phyloP scores from a whole-genome alignment of 2,113 vertebrate genomes.

The Anser cygnoides region DNA sequence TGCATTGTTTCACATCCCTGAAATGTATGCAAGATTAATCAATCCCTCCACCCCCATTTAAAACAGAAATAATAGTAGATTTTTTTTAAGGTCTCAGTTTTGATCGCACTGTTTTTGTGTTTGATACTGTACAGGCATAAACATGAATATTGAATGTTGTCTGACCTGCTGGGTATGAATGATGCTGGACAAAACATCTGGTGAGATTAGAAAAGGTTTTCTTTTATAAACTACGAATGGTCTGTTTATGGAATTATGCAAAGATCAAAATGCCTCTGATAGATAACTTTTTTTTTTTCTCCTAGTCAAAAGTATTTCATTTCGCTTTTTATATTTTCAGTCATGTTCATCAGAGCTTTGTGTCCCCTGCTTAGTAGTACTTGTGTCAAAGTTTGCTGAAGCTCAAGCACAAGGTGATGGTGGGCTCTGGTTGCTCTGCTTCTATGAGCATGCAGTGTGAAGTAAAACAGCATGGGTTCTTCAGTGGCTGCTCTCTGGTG shows the following conservation, averaged over 20 bases:
- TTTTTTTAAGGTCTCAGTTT: not conserved
- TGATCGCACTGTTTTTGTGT: not conserved
- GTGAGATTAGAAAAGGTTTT: not conserved
- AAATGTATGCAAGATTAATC: not conserved
- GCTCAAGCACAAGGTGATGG: not conserved
- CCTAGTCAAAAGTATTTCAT: not conserved
- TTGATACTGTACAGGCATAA: not conserved
- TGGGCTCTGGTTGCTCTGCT: not conserved
- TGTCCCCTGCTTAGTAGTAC: rapidly evolving
- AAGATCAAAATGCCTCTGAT: not conserved
- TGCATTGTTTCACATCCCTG: not conserved
- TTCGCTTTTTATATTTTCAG: not conserved
- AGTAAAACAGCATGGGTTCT: not conserved
- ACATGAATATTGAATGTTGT: not conserved
- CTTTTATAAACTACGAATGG: not conserved
- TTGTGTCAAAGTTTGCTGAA: not conserved
- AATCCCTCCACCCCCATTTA: not conserved
- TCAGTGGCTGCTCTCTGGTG: not conserved
- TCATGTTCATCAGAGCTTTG: not conserved
- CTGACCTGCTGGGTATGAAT: not conserved
- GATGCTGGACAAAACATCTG: not conserved
- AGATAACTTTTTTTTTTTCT: not conserved
- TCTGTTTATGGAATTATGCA: not conserved
- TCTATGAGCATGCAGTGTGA: not conserved
- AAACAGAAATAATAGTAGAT: not conserved